Percentiles rank a stretch among this genome's conserved stretches.
phyloP scores from a whole-genome alignment of 2,888 invertebrate genomes.

The Graphium colonna region DNA sequence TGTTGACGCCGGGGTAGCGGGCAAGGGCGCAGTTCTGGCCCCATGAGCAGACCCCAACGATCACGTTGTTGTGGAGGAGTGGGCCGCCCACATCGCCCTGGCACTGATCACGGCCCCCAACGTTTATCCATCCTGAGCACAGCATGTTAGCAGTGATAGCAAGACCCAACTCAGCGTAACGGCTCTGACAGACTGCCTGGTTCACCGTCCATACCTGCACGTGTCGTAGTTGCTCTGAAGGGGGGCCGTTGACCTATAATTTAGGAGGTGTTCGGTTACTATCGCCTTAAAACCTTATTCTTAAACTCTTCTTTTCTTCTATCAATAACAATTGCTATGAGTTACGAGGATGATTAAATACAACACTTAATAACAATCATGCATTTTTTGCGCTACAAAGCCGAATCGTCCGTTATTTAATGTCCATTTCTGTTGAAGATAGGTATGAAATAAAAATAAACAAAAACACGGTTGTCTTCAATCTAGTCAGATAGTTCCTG shows the following conservation, averaged over 20 bases:
- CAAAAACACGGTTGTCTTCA: too few species aligned
- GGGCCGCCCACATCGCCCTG: constrained; percentile 45
- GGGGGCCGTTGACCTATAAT: constrained; percentile 33
- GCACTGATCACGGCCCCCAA: constrained; percentile 45
- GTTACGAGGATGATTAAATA: too few species aligned
- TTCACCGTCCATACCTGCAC: constrained; percentile 43
- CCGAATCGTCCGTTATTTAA: too few species aligned
- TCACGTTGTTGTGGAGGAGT: constrained; percentile 37
- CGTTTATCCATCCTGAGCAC: constrained; percentile 44
- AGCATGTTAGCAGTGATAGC: constrained; percentile 41
- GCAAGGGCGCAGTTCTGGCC: constrained; percentile 36
- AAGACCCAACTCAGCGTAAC: constrained; percentile 30
- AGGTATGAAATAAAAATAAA: too few species aligned
- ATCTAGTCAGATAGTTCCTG: too few species aligned
- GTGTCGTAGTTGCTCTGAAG: constrained; percentile 40
- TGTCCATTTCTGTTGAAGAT: too few species aligned
- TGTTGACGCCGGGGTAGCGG: constrained; percentile 40
- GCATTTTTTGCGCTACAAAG: too few species aligned
- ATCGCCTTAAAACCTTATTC: too few species aligned
- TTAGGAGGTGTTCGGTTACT: too few species aligned
- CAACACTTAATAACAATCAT: too few species aligned
- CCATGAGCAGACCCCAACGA: constrained; percentile 44
- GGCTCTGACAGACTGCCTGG: constrained; percentile 35
- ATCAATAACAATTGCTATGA: too few species aligned
- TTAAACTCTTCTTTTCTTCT: too few species aligned